These are phyloP conservation scores for Tiaroga cobitis DNA, from an alignment of 2,797 vertebrate genomes.

Conservation along the genomic window DNA sequence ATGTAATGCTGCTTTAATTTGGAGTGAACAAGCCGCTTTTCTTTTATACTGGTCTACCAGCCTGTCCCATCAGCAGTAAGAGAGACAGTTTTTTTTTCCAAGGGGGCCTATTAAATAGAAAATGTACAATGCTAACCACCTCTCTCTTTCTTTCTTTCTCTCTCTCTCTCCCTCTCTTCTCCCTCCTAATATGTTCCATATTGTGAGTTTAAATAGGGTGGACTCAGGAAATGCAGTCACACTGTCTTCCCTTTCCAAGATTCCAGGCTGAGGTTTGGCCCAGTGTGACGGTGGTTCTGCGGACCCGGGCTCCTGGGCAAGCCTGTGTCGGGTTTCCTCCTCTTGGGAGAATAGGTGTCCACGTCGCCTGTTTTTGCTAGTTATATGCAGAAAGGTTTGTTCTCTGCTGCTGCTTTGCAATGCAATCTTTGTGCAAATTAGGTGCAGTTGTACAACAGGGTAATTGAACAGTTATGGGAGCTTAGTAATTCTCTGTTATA, in stretches of 20 bases:
- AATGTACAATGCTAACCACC: constrained; percentile 68
- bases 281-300: constrained; percentile 73
- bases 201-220: constrained; percentile 84
- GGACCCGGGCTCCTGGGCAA: constrained; percentile 73
- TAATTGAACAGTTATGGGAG: constrained; percentile 36
- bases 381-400: constrained; percentile 5
- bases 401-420: constrained; percentile 33
- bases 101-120: constrained; percentile 77
- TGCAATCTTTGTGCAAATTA: constrained; percentile 39
- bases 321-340: constrained; percentile 74
- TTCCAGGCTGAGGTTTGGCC: constrained; percentile 78
- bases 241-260: constrained; percentile 80
- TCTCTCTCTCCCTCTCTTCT: constrained; percentile 63
- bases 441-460: constrained; percentile 6
- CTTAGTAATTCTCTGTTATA: constrained; percentile 12
- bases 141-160: constrained; percentile 41
- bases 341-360: constrained; percentile 56
- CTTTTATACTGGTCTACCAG: constrained; percentile 65
- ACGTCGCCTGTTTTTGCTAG: constrained; percentile 50
- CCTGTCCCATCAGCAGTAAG: constrained; percentile 71
- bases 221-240: constrained; percentile 83
- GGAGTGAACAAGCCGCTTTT: constrained; percentile 60
- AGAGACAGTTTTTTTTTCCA: constrained; percentile 63
- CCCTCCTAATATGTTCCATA: constrained; percentile 85
- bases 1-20: constrained; percentile 67